A percentile compares a stretch with the other conserved stretches of the same genome.
phyloP scores from a whole-genome alignment of 2,888 invertebrate genomes.

The Leucophenga maculata region DNA sequence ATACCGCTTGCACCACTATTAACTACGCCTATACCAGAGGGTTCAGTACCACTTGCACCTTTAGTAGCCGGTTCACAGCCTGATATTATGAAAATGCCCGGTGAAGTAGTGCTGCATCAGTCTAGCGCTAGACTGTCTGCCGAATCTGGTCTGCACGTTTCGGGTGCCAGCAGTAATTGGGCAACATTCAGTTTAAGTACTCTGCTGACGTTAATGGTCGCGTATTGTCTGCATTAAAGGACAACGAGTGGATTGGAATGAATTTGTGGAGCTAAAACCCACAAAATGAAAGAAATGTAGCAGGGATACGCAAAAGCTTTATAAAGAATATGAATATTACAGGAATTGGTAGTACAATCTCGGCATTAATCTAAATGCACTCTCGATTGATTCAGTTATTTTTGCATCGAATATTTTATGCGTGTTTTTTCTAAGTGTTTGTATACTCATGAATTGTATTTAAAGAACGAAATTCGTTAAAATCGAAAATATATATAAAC shows the following conservation, averaged over 20 bases:
- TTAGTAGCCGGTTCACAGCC: conserved; percentile 49
- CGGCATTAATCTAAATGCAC: no score
- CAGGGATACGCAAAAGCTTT: no score
- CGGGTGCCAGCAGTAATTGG: conserved; percentile 37
- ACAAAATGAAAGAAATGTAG: no score
- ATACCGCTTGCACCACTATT: conserved; percentile 47
- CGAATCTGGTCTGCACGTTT: conserved; percentile 49
- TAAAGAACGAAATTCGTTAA: no score
- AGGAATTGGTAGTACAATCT: no score
- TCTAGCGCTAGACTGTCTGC: conserved; percentile 53
- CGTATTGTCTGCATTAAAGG: conserved; percentile 51
- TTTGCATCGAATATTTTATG: no score
- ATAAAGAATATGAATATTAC: no score
- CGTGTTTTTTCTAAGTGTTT: no score
- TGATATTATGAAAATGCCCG: conserved; percentile 64
- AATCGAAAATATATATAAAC: no score
- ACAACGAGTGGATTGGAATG: not conserved
- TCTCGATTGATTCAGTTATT: no score
- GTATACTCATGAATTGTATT: no score
- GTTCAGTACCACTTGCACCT: conserved; percentile 56
- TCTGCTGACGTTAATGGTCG: conserved; percentile 54
- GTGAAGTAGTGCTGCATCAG: conserved; percentile 38
- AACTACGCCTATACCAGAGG: conserved; percentile 56
- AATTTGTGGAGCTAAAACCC: conserved; percentile 5
- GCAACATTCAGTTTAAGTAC: conserved; percentile 44